Percentiles rank a stretch among this genome's conserved stretches.
These are phyloP conservation scores for Sebastes cheni DNA, from an alignment of 2,797 vertebrate species.

Conservation along the genomic window DNA sequence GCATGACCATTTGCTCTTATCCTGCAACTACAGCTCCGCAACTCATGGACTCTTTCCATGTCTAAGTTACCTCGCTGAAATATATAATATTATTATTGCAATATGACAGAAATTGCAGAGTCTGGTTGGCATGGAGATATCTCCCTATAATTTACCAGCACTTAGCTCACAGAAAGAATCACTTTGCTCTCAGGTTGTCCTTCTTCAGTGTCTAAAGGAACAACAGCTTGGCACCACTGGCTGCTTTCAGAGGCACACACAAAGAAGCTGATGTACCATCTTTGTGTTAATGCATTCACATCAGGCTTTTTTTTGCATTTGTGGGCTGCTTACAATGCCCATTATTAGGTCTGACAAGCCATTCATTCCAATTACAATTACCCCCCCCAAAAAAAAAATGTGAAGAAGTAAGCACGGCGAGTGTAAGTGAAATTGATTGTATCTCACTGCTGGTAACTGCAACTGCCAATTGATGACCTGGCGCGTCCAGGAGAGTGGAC, in stretches of 20 bases:
- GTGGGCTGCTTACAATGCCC: conserved; percentile 54
- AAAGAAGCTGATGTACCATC: conserved; percentile 44
- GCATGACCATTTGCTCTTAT: conserved; percentile 7
- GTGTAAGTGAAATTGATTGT: conserved; percentile 81
- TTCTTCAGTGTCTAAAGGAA: neutral
- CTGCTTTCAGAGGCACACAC: conserved; percentile 19
- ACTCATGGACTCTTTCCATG: neutral
- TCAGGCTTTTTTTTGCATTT: conserved; percentile 51
- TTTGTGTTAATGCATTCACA: conserved; percentile 57
- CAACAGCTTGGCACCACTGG: neutral
- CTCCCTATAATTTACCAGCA: conserved; percentile 51
- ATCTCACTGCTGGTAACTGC: conserved; percentile 68
- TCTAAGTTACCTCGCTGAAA: neutral
- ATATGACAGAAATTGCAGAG: conserved; percentile 30
- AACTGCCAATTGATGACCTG: conserved; percentile 68
- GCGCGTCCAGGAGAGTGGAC: conserved; percentile 7
- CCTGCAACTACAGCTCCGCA: neutral
- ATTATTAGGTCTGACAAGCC: conserved; percentile 80
- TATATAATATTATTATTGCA: conserved; percentile 11
- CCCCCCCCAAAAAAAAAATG: conserved; percentile 40
- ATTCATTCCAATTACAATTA: conserved; percentile 83
- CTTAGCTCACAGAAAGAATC: conserved; percentile 44
- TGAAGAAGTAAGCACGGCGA: conserved; percentile 67
- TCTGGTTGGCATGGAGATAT: conserved; percentile 20
- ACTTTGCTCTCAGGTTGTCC: conserved; percentile 27